Evolutionary conservation across 2,888 invertebrate species (phyloP).

Genomic region (Norana najaformis): DNA sequence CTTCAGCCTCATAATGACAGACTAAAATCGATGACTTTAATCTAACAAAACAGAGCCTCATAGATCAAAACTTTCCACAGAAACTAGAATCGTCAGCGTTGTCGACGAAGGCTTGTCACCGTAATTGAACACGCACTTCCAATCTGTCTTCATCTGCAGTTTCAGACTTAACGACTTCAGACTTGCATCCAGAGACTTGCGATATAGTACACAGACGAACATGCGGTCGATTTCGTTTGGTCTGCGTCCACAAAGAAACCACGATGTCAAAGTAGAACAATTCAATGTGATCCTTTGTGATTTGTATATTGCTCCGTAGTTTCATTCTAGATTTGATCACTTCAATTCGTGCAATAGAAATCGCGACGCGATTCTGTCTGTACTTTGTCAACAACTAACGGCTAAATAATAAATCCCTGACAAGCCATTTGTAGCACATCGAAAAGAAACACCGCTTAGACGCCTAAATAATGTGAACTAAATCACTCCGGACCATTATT

Average conservation of each 20-base stretch:
- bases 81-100: neutral
- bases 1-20: neutral
- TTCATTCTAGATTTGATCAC: neutral
- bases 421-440: too few species aligned
- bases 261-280: neutral
- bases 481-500: too few species aligned
- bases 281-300: neutral
- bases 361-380: neutral
- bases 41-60: neutral
- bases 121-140: neutral
- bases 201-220: neutral
- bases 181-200: neutral
- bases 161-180: constrained; percentile 5
- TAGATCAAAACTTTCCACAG: neutral
- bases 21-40: neutral
- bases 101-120: neutral
- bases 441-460: too few species aligned
- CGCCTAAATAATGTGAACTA: too few species aligned
- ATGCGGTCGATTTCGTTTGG: neutral
- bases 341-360: neutral
- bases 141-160: neutral
- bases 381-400: neutral
- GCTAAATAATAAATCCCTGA: too few species aligned
- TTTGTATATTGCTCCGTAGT: neutral
- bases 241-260: neutral